These are phyloP conservation scores for Pteronotus mesoamericanus DNA, from an alignment of 2,797 vertebrate genomes.

Conservation along the genomic window DNA sequence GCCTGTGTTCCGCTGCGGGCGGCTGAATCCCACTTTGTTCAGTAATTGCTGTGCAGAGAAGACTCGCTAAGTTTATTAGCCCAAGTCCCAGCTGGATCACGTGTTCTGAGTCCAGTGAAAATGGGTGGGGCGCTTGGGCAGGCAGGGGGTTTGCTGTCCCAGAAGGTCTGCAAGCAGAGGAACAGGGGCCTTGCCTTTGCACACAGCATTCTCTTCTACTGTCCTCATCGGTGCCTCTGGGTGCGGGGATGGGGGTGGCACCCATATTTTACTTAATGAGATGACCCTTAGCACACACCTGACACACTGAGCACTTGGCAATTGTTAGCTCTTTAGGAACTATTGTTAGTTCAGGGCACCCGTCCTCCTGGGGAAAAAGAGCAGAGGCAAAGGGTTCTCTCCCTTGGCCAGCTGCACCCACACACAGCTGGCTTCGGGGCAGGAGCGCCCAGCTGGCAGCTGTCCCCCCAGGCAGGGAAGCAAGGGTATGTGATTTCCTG, in stretches of 20 bases:
- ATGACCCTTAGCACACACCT: neutral
- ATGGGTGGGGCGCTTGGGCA: neutral
- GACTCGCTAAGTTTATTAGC: neutral
- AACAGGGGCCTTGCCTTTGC: neutral
- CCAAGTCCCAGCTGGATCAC: no score
- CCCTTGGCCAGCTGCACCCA: neutral
- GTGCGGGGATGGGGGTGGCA: neutral
- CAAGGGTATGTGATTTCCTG: slow-evolving; percentile 2
- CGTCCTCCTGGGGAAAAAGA: neutral
- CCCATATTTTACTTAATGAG: neutral
- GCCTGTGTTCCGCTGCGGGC: neutral
- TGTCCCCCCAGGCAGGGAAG: neutral
- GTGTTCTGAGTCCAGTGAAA: neutral
- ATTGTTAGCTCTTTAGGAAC: neutral
- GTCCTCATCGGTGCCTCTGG: neutral
- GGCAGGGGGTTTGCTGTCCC: neutral
- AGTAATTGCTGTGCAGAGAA: neutral
- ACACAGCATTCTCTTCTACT: neutral
- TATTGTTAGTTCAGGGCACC: neutral
- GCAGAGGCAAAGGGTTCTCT: neutral
- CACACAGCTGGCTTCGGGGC: neutral
- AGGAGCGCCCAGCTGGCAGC: slow-evolving; percentile 3
- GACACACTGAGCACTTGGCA: neutral
- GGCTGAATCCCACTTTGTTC: neutral
- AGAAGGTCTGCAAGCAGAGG: neutral